Percentiles rank a stretch among this genome's conserved stretches.
Conservation (phyloP, 2,113 vertebrate species). For the Ploceus nigricollis region DNA sequence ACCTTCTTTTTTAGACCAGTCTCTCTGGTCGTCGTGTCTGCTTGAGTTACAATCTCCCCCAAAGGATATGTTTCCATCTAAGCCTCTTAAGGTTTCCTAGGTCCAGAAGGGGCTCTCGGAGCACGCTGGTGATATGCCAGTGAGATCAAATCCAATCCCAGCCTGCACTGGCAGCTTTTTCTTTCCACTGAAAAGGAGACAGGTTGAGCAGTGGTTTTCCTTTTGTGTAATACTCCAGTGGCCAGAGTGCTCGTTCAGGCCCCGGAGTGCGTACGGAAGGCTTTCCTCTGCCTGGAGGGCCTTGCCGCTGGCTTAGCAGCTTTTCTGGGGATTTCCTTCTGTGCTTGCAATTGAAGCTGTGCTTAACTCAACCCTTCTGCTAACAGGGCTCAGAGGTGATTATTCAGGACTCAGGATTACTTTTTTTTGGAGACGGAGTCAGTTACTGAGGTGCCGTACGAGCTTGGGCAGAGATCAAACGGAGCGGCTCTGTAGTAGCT, state of each 20-base stretch:
- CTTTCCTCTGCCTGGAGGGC: background rate
- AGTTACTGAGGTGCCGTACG: background rate
- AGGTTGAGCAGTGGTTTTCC: background rate
- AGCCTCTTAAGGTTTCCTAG: background rate
- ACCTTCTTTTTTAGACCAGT: background rate
- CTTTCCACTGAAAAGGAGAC: fast-evolving
- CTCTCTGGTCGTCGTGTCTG: fast-evolving
- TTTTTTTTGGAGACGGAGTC: background rate
- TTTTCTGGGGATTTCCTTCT: slow-evolving; percentile 36
- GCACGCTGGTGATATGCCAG: fast-evolving
- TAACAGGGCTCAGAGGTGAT: background rate
- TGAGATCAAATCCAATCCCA: background rate
- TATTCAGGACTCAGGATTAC: background rate
- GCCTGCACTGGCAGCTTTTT: fast-evolving
- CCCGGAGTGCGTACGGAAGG: background rate
- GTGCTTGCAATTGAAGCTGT: background rate
- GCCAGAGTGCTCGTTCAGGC: background rate
- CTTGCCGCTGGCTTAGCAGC: background rate
- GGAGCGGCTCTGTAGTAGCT: fast-evolving
- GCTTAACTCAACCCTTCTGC: background rate
- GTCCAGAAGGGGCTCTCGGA: background rate
- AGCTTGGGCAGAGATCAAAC: background rate
- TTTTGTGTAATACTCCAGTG: background rate
- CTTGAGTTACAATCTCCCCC: background rate
- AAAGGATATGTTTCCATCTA: background rate